Conservation (phyloP, 2,113 vertebrate species). For the Catagonus wagneri region DNA sequence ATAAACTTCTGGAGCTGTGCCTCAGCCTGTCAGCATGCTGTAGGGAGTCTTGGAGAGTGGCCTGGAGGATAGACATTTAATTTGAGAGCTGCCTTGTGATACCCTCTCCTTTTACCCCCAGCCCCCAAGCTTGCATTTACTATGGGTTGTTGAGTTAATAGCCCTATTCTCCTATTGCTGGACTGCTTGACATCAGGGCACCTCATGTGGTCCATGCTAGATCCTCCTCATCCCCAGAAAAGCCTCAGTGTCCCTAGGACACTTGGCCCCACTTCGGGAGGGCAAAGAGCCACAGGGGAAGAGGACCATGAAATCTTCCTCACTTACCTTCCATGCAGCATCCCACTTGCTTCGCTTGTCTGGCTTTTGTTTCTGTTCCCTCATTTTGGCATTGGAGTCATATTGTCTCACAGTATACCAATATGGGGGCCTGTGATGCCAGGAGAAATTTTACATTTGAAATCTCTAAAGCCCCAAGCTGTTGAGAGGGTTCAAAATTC, state of each 20-base stretch:
- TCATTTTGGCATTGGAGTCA: background rate
- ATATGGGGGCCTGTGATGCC: background rate
- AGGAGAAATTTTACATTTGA: background rate
- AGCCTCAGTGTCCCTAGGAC: background rate
- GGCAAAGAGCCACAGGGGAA: background rate
- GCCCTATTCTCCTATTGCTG: background rate
- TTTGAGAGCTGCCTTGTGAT: background rate
- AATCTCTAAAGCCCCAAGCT: background rate
- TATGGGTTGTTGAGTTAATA: background rate
- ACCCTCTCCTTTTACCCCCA: background rate
- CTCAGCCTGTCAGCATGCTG: background rate
- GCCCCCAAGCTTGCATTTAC: background rate
- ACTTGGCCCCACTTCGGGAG: background rate
- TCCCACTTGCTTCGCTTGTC: background rate
- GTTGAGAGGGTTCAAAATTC: background rate
- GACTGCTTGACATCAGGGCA: background rate
- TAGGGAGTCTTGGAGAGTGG: background rate
- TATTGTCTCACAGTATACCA: background rate
- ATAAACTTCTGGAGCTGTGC: background rate
- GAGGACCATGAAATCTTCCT: background rate
- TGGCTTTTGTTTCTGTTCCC: background rate
- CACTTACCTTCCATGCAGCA: background rate
- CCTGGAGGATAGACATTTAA: background rate
- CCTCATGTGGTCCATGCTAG: background rate
- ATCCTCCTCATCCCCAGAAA: background rate